phyloP scores from a whole-genome alignment of 2,113 vertebrate genomes.

The Papio anubis region DNA sequence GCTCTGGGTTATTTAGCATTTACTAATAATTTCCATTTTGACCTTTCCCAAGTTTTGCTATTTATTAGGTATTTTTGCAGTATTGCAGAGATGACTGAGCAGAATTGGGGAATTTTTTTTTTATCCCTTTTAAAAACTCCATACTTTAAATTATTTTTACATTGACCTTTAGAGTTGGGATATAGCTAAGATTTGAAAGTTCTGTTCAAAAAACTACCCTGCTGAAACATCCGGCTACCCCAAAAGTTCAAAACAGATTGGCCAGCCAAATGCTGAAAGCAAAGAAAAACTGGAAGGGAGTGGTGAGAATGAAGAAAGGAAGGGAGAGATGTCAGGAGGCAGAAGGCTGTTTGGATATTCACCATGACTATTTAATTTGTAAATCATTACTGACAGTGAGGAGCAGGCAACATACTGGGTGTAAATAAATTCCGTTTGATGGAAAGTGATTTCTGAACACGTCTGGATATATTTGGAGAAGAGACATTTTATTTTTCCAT shows the following conservation, averaged over 20 bases:
- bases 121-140: constrained; percentile 51
- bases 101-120: constrained; percentile 50
- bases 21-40: constrained; percentile 77
- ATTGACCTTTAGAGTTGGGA: constrained; percentile 76
- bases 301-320: neutral
- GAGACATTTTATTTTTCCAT: neutral
- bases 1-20: constrained; percentile 74
- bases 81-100: constrained; percentile 59
- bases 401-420: neutral
- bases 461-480: neutral
- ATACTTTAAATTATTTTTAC: constrained; percentile 78
- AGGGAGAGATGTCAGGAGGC: rapidly evolving
- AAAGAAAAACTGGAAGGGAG: neutral
- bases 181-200: constrained; percentile 54
- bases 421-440: neutral
- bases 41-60: constrained; percentile 73
- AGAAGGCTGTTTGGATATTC: rapidly evolving
- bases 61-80: constrained; percentile 73
- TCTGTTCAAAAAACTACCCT: constrained; percentile 60
- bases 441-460: neutral
- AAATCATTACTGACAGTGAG: neutral
- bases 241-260: neutral
- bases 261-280: neutral
- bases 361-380: neutral
- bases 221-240: constrained; percentile 22